Percentiles rank a stretch among this genome's conserved stretches.
Evolutionary conservation across 2,888 invertebrate genomes (phyloP).

Genomic region (Drosophila dives): DNA sequence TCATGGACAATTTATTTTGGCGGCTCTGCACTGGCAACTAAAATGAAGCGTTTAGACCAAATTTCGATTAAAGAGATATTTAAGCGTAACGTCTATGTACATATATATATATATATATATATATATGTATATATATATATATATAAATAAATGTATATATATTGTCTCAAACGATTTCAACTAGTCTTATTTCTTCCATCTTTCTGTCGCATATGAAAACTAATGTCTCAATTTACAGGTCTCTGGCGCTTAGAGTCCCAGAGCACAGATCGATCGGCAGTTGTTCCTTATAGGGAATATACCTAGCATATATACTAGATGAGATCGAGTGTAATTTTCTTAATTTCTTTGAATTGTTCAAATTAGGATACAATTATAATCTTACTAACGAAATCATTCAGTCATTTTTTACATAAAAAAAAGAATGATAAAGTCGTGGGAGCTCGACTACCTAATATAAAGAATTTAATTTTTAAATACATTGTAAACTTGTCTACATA

Average conservation of each 20-base stretch:
- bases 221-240: neutral
- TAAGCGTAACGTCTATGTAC: neutral
- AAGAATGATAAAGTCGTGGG: neutral
- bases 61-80: neutral
- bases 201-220: neutral
- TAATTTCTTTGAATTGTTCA: neutral
- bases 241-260: neutral
- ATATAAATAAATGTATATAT: no score
- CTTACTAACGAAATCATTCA: no score
- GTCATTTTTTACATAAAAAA: neutral
- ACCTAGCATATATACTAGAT: neutral
- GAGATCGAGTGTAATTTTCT: neutral
- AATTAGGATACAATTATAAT: no score
- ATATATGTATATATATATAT: neutral
- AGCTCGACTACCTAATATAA: neutral
- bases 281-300: neutral
- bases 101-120: neutral
- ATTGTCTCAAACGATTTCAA: neutral
- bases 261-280: neutral
- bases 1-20: slow-evolving; percentile 51
- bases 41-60: neutral
- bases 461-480: neutral
- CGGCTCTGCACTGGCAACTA: slow-evolving; percentile 27
- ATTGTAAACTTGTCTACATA: neutral
- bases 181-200: neutral